phyloP scores from a whole-genome alignment of 1,140 invertebrate species.

The Lethocerus indicus region DNA sequence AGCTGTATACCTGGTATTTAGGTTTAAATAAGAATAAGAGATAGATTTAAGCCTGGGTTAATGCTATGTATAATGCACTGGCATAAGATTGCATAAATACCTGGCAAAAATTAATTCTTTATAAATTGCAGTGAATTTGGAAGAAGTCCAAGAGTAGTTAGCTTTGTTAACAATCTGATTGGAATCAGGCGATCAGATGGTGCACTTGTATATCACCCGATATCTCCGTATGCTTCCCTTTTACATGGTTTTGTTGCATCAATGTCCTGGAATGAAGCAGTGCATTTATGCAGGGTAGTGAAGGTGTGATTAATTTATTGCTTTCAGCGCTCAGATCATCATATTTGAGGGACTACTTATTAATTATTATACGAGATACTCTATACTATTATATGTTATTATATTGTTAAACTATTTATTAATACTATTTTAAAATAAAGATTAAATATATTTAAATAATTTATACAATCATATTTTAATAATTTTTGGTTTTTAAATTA shows the following conservation, averaged over 20 bases:
- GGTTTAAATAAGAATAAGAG: too few relatives aligned
- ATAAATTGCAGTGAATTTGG: slow-evolving; percentile 53
- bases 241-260: slow-evolving; percentile 43
- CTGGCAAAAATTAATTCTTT: too few relatives aligned
- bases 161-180: slow-evolving; percentile 63
- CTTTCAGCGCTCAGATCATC: not conserved
- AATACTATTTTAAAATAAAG: not conserved
- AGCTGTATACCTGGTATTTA: too few relatives aligned
- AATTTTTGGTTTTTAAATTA: not conserved
- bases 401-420: too few relatives aligned
- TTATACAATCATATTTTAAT: not conserved
- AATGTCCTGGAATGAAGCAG: slow-evolving; percentile 54
- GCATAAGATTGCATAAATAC: too few relatives aligned
- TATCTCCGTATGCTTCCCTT: slow-evolving; percentile 46
- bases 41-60: too few relatives aligned
- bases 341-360: too few relatives aligned
- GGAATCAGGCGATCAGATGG: slow-evolving; percentile 53
- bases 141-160: slow-evolving; percentile 54
- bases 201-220: slow-evolving; percentile 38
- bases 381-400: too few relatives aligned
- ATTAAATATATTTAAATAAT: not conserved
- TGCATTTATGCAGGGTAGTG: slow-evolving; percentile 56
- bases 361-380: too few relatives aligned
- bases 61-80: too few relatives aligned
- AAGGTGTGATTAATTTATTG: slow-evolving; percentile 32